phyloP scores from a whole-genome alignment of 1,140 invertebrate genomes.

The Lamellibrachia luymesi region DNA sequence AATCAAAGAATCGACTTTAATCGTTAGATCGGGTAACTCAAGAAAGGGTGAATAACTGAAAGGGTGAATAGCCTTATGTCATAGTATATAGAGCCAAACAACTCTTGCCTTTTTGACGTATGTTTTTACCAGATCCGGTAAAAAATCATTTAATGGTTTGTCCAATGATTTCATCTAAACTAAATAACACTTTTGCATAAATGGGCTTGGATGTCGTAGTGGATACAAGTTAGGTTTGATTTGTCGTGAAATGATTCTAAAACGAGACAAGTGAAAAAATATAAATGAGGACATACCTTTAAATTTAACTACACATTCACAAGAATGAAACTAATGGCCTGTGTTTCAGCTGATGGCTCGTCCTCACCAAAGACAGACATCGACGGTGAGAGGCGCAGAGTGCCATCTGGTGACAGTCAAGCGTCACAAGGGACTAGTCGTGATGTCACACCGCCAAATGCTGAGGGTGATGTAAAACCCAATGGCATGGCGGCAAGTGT shows the following conservation, averaged over 20 bases:
- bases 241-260: no score
- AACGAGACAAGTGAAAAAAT: no score
- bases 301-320: background rate
- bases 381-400: background rate
- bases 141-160: no score
- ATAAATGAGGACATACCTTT: no score
- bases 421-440: background rate
- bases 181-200: no score
- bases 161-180: no score
- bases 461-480: background rate
- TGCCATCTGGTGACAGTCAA: background rate
- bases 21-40: background rate
- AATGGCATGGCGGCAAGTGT: background rate
- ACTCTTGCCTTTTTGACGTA: background rate
- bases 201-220: no score
- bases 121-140: background rate
- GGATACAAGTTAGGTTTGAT: no score
- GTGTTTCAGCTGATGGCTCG: background rate
- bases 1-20: background rate
- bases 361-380: background rate
- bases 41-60: background rate
- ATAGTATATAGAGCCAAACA: background rate
- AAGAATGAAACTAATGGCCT: background rate
- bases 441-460: background rate
- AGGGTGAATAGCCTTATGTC: background rate